Evolutionary conservation across 2,113 vertebrate species (phyloP), one percentile per base, ranked within the genome.

Genomic region (Piaya cayana): DNA sequence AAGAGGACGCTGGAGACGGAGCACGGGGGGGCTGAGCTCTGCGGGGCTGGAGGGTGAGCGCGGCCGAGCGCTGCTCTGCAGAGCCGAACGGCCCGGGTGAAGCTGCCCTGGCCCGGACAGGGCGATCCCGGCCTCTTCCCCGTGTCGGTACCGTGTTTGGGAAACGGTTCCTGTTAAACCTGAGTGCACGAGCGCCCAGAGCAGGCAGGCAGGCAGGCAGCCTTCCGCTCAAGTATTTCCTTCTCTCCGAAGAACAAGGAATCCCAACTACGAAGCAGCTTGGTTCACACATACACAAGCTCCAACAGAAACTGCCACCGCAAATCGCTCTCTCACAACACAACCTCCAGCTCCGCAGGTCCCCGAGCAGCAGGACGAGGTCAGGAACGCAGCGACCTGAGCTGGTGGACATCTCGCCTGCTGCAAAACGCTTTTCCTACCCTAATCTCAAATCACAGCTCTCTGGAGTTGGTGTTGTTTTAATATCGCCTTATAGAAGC

Each of bases 281-380:
- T 5, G 18, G 36, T 19, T 34, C 4, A 2, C 34, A 4, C 79
- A 2, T 30, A 4, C 79, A 5, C 21, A 9, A 76, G 47, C 22
- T 36, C 20, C 14, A 2, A 18, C 42, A 17, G 36, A 11, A 30
- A 26, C 4, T 5, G 16, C 39, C 15, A 1, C 42, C 8, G 75
- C 49, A 20, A 45, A 43, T 20, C 3, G 8, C 47, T 42, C 25
- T 68, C 77, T 52, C 2, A 3, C 15, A 12, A 20, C 8, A 2
- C 9, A 3, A 0, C 1, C 53, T 17, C 2, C 17, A 7, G 74
- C 74, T 10, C 68, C 5, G 59, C 32, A 1, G 32, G 39, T 30
- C 79, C 53, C 42, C 3, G 18, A 39, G 71, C 63, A 10, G 27
- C 13, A 6, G 5, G 29, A 2, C 2, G 3, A 27, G 37, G 47